Conservation (phyloP, 2,888 invertebrate genomes). For the Steinernema carpocapsae region DNA sequence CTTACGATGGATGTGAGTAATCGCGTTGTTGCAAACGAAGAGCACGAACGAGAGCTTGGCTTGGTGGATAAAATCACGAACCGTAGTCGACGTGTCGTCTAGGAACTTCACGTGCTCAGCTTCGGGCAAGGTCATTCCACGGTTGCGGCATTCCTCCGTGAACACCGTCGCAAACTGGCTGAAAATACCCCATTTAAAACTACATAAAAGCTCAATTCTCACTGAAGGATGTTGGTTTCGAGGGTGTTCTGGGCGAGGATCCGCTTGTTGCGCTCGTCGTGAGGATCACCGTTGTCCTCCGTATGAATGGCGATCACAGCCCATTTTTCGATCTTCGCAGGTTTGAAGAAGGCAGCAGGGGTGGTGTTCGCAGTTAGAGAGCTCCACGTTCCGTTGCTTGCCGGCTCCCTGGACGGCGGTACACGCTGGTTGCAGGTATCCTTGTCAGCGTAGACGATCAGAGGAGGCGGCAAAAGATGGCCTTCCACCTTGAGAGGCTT, state of each 20-base stretch:
- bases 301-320: background rate
- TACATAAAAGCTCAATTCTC: no score
- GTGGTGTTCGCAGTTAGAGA: background rate
- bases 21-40: conserved; percentile 39
- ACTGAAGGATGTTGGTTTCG: no score
- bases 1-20: conserved; percentile 42
- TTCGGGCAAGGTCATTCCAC: conserved; percentile 31
- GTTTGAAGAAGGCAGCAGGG: background rate
- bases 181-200: background rate
- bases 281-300: no score
- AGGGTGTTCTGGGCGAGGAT: no score
- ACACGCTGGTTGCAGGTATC: no score
- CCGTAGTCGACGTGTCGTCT: background rate
- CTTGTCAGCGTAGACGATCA: conserved; percentile 36
- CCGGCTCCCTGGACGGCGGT: conserved; percentile 28
- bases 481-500: conserved; percentile 43
- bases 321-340: background rate
- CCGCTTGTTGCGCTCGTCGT: no score
- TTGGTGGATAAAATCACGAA: conserved; percentile 29
- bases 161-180: conserved; percentile 5
- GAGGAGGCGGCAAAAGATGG: conserved; percentile 44
- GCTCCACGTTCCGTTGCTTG: conserved; percentile 21
- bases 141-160: conserved; percentile 32
- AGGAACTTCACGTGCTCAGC: background rate
- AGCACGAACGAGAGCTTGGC: conserved; percentile 39